phyloP scores from a whole-genome alignment of 64 coral and sea anemone species.

The Montipora sp. region DNA sequence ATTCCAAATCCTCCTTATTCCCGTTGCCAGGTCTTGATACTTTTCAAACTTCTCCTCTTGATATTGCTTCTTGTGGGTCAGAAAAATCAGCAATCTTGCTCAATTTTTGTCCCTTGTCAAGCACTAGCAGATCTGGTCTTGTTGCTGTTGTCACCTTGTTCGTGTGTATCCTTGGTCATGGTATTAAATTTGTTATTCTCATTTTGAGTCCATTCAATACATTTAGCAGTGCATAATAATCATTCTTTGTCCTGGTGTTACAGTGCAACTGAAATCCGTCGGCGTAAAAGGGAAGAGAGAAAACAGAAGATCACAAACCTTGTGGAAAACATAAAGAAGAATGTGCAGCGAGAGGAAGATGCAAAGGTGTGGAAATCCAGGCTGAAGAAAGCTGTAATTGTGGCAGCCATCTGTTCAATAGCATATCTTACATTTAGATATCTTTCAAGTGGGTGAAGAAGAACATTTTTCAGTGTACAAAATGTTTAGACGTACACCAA shows the following conservation, averaged over 20 bases:
- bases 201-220: background rate
- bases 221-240: background rate
- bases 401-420: conserved; percentile 18
- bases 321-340: conserved; percentile 55
- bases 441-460: background rate
- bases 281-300: conserved; percentile 34
- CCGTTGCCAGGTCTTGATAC: no score
- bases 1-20: no score
- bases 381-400: conserved; percentile 17
- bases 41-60: no score
- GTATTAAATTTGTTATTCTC: background rate
- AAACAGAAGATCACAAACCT: conserved; percentile 37
- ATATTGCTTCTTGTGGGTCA: no score
- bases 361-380: conserved; percentile 42
- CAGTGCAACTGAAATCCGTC: conserved; percentile 18
- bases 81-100: no score
- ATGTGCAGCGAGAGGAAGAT: conserved; percentile 52
- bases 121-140: no score
- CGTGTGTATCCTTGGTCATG: background rate
- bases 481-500: background rate
- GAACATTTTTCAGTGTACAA: background rate
- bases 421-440: conserved; percentile 40
- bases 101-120: no score
- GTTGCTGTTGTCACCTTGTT: no score
- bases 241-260: background rate